These are phyloP conservation scores for Orthonevra nobilis DNA, from an alignment of 2,888 invertebrate species.

Conservation along the genomic window DNA sequence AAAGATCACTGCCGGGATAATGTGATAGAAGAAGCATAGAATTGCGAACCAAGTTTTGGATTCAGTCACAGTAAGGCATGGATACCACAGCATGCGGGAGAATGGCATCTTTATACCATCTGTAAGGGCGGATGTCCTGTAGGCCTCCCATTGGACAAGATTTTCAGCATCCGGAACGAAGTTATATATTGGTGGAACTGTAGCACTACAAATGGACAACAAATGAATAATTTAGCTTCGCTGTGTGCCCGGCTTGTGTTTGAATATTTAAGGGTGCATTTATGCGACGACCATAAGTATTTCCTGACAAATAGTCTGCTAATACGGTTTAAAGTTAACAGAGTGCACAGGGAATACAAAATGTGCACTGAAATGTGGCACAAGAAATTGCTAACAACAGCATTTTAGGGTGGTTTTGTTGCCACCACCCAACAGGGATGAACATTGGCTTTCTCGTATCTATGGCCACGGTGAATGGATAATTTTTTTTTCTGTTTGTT, in stretches of 20 bases:
- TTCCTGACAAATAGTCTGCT: conserved; percentile 52
- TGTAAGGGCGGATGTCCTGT: conserved; percentile 81
- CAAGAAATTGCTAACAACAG: conserved; percentile 23
- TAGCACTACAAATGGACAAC: conserved; percentile 48
- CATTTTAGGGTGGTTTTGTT: conserved; percentile 28
- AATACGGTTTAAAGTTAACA: no score
- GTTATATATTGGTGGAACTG: conserved; percentile 87
- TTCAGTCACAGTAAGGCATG: conserved; percentile 81
- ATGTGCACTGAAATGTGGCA: conserved; percentile 46
- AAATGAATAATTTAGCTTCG: conserved; percentile 36
- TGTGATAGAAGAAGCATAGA: conserved; percentile 83
- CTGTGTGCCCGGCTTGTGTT: no score
- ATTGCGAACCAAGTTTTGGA: conserved; percentile 79
- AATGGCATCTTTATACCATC: conserved; percentile 83
- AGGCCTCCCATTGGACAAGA: conserved; percentile 89
- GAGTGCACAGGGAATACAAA: conserved; percentile 20
- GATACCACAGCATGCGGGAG: conserved; percentile 86
- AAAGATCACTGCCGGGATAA: conserved; percentile 83
- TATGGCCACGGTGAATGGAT: conserved; percentile 51
- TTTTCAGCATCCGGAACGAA: conserved; percentile 91
- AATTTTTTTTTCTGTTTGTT: conserved; percentile 38
- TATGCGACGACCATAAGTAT: no score
- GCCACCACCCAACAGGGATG: conserved; percentile 15
- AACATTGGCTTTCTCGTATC: conserved; percentile 20
- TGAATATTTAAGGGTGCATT: no score